Evolutionary conservation across 2,888 invertebrate species (phyloP).

Genomic region (Drosophila mimetica): DNA sequence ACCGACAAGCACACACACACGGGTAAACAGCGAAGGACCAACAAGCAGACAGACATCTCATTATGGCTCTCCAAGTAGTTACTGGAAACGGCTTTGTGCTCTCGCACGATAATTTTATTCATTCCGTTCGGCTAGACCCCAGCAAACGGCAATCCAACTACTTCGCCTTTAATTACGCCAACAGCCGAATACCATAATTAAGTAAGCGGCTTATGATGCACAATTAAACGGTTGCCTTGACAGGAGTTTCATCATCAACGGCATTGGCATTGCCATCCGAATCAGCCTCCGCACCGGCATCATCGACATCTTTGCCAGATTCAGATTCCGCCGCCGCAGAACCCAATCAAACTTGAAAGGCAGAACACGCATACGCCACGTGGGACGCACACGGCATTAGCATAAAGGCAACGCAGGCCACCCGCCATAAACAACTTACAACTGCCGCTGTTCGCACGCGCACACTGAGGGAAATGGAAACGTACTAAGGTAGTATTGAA

Average conservation of each 20-base stretch:
- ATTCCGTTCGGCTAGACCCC: conserved; percentile 47
- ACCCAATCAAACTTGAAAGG: conserved; percentile 39
- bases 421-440: conserved; percentile 55
- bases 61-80: conserved; percentile 52
- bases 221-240: conserved; percentile 57
- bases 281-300: not conserved
- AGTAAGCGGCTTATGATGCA: conserved; percentile 61
- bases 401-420: conserved; percentile 47
- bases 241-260: conserved; percentile 35
- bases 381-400: conserved; percentile 59
- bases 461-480: conserved; percentile 8
- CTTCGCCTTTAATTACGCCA: conserved; percentile 38
- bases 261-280: conserved; percentile 6
- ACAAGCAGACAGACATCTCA: conserved; percentile 26
- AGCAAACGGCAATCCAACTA: conserved; percentile 36
- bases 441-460: conserved; percentile 37
- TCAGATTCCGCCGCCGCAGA: conserved; percentile 9
- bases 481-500: not conserved
- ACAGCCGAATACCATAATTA: conserved; percentile 56
- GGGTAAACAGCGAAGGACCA: conserved; percentile 4
- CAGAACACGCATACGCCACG: conserved; percentile 57
- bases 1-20: conserved; percentile 10
- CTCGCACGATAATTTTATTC: conserved; percentile 62
- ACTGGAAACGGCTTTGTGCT: conserved; percentile 32
- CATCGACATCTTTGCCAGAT: conserved; percentile 14